phyloP scores from a whole-genome alignment of 2,888 invertebrate genomes.

The Cosmia trapezina region DNA sequence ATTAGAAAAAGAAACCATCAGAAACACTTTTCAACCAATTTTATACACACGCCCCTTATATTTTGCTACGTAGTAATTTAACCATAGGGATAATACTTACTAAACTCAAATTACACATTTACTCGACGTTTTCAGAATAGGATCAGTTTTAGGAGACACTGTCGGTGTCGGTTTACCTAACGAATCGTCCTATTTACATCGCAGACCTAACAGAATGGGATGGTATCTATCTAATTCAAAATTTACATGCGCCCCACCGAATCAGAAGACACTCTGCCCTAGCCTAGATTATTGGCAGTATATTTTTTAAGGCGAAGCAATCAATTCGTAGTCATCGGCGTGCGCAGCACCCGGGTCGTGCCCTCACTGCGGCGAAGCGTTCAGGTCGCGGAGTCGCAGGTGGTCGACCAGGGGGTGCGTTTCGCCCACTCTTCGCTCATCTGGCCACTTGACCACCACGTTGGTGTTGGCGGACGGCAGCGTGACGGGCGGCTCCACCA shows the following conservation, averaged over 20 bases:
- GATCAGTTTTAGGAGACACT: constrained; percentile 62
- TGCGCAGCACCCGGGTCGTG: constrained; percentile 61
- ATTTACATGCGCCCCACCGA: constrained; percentile 75
- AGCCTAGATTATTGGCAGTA: constrained; percentile 75
- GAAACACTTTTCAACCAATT: constrained; percentile 44
- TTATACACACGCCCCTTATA: constrained; percentile 41
- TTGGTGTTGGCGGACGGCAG: constrained; percentile 79
- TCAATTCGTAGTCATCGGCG: constrained; percentile 74
- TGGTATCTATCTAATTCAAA: constrained; percentile 69
- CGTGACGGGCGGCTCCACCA: constrained; percentile 86
- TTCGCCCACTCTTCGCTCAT: constrained; percentile 73
- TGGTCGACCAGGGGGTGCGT: constrained; percentile 82
- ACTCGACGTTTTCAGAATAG: constrained; percentile 58
- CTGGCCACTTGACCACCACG: constrained; percentile 86
- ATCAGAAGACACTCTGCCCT: constrained; percentile 77
- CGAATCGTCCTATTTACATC: constrained; percentile 75
- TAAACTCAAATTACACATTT: constrained; percentile 66
- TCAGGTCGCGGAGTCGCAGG: constrained; percentile 81
- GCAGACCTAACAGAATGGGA: constrained; percentile 73
- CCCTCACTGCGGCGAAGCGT: constrained; percentile 82
- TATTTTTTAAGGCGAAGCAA: constrained; percentile 78
- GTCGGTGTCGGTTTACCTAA: constrained; percentile 55
- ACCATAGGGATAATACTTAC: constrained; percentile 66
- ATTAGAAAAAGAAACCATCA: constrained; percentile 19
- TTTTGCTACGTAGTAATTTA: constrained; percentile 59